Base-by-base conservation (phyloP, 2,797 vertebrate species). In the Tokudaia muenninki region DNA sequence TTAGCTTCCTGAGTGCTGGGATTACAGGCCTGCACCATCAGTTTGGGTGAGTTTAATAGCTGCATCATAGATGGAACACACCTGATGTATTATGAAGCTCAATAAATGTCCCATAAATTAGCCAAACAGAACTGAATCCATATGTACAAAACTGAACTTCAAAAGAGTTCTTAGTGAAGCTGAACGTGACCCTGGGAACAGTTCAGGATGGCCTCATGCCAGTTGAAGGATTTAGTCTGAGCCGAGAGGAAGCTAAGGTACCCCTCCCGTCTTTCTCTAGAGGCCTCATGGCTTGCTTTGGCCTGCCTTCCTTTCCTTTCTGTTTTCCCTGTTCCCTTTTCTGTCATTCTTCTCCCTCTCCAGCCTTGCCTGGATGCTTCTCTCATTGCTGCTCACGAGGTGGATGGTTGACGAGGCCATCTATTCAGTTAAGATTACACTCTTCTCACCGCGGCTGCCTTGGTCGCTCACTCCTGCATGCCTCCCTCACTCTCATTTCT, bases 11-110 rank as follows among this genome's bases (percentile, higher is more conserved):
- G 21, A 78, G 31, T 50, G 5, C 88, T 78, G 21, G 41, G 21
- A 50, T n/a, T n/a, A 26, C 59, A 78, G 5, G 57, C 31, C 63
- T 3, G 21, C 22, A 2, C 55, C 37, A 47, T 44, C 37, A 16
- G 67, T 41, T 17, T 12, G 22, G 41, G 34, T 74, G n/a, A 41
- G 19, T 92, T 95, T 93, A 91, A 97, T 31, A 87, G 22, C 90
- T 61, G 0, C 7, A 16, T 55, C 7, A 16, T 55, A 55, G 59
- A 41, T 34, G 19, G 12, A 92, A 21, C n/a, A 92, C 9, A 75
- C 24, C 21, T 50, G n/a, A 26, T 5, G 21, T 37, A 91, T 81
- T 67, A 13, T 59, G 47, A 86, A 41, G 31, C 41, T 97, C 50
- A 22, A 21, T 91, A 90, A 90, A 72, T 72, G 26, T 80, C 55